Evolutionary conservation across 1,140 invertebrate genomes (phyloP).

Genomic region (Procambarus clarkii): DNA sequence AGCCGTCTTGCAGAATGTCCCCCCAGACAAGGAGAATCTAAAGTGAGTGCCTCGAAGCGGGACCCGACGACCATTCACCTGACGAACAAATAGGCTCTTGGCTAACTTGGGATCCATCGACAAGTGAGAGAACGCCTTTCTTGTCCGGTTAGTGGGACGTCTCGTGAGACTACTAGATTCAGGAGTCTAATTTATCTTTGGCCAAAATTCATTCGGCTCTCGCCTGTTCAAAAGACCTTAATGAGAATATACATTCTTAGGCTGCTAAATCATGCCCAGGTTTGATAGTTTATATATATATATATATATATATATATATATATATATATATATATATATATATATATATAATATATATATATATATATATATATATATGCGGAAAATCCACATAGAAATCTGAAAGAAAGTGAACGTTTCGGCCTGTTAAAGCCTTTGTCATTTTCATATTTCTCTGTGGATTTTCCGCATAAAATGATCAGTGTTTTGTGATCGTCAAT

Average conservation of each 20-base stretch:
- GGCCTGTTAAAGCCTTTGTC: too few species aligned
- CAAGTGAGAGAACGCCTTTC: not conserved
- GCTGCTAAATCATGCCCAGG: not conserved
- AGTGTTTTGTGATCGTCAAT: too few species aligned
- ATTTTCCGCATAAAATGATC: too few species aligned
- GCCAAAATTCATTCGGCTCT: not conserved
- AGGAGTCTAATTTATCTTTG: not conserved
- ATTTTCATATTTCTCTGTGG: too few species aligned
- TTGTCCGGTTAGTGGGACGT: not conserved
- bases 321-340: too few species aligned
- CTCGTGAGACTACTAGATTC: not conserved
- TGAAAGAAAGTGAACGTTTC: too few species aligned
- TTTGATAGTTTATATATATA: not conserved
- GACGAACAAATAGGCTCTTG: not conserved
- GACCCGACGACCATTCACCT: not conserved
- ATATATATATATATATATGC: too few species aligned
- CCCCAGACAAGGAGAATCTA: not conserved
- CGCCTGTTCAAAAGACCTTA: not conserved
- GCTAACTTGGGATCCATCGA: not conserved
- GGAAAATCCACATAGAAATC: too few species aligned
- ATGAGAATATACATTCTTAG: conserved; percentile 5
- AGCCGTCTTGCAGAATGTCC: not conserved
- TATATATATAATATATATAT: too few species aligned
- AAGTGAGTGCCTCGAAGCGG: not conserved
- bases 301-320: not conserved